Conservation (phyloP, 2,113 vertebrate species). For the Engystomops pustulosus region DNA sequence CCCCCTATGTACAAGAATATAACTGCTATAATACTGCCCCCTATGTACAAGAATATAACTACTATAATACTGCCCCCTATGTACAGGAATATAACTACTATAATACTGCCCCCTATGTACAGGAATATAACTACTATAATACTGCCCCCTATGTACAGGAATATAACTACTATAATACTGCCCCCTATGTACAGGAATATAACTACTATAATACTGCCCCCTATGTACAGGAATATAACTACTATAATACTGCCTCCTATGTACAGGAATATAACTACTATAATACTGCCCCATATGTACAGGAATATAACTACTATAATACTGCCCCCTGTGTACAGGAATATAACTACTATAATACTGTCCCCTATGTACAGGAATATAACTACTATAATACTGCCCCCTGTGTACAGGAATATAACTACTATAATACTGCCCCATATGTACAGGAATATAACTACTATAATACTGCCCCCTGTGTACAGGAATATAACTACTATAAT, state of each 20-base stretch:
- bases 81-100: no score
- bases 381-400: conserved; percentile 1
- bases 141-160: no score
- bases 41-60: no score
- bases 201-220: no score
- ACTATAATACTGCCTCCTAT: background rate
- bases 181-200: no score
- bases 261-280: conserved; percentile 8
- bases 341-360: background rate
- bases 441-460: conserved; percentile 14
- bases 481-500: conserved; percentile 23
- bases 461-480: background rate
- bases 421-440: background rate
- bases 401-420: conserved; percentile 14
- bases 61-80: no score
- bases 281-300: background rate
- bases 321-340: background rate
- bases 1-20: no score
- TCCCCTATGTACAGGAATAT: conserved; percentile 3
- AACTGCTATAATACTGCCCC: no score
- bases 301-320: conserved; percentile 16
- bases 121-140: no score
- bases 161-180: no score
- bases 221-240: conserved; percentile 15
- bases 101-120: no score